Base-by-base conservation (phyloP, 2,888 invertebrate genomes). In the Limnephilus lunatus region DNA sequence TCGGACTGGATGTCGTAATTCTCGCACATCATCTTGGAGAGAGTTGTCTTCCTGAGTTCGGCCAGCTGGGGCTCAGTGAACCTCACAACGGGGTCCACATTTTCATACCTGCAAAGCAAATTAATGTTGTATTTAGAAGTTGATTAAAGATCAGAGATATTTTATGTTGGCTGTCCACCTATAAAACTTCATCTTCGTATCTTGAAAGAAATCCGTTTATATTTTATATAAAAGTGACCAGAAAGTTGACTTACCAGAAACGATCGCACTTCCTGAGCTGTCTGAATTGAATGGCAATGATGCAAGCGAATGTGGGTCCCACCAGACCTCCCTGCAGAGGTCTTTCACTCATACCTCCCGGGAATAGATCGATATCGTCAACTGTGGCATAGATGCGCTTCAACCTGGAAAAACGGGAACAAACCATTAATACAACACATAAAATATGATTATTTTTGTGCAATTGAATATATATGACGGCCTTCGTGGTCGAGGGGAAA, bases 281-380 rank as follows among this genome's bases (percentile, higher is more conserved):
- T 91, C 98, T 96, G 96, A 99, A 99, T 95, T 99, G 99, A 90
- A 98, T 98, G 91, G 98, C 99, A 94, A 99, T 98, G 94, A 99
- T 98, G 94, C 98, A 98, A 25, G 99, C 99, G 94, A 99, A 98
- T 0, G 99, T 99, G 0, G 99, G 99, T 5, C 99, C 99, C 0
- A 99, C 98, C 0, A 99, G 95, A 11, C 98, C 99, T 11, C 99
- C 99, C 94, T 98, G 98, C 11, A 99, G 96, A 0, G 98, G 98
- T 88, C 98, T 96, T 95, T 98, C 98, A 94, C 98, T 98, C 97
- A 99, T 98, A 3, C 99, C 98, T 35, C 99, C 99, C 0, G 99
- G 98, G 97, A 99, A 99, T 3, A 99, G 96, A 95, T 99, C 99
- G 92, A 99, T 98, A 95, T 99, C 99, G 94, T 99, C 99, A 0